Conservation (phyloP, 2,113 vertebrate species). For the Atrichornis clamosus region DNA sequence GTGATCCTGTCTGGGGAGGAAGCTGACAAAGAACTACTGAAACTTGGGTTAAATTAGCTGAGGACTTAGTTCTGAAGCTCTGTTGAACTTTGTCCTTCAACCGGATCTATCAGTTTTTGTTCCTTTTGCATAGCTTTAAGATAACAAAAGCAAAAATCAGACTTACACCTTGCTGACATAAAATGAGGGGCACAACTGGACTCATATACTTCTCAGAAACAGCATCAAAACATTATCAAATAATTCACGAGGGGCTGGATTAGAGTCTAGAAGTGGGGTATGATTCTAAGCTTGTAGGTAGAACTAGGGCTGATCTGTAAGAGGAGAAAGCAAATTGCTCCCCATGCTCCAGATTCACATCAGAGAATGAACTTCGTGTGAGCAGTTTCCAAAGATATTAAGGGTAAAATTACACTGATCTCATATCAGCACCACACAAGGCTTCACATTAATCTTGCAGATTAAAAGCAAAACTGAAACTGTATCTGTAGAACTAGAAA, state of each 20-base stretch:
- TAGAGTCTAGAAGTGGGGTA: not conserved
- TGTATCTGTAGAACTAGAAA: not conserved
- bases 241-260: not conserved
- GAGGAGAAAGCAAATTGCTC: not conserved
- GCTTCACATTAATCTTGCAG: not conserved
- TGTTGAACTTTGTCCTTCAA: not conserved
- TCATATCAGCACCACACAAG: not conserved
- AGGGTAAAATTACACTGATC: not conserved
- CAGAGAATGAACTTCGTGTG: not conserved
- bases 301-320: not conserved
- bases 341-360: not conserved
- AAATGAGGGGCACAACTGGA: not conserved
- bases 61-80: not conserved
- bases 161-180: not conserved
- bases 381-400: not conserved
- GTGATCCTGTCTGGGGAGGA: not conserved
- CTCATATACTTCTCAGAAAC: not conserved
- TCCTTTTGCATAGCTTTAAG: not conserved
- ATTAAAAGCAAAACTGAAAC: conserved; percentile 16
- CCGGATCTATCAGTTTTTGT: not conserved
- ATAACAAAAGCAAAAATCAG: not conserved
- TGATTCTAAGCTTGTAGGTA: not conserved
- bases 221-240: not conserved
- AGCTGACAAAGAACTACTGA: not conserved
- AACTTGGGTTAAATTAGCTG: not conserved